phyloP scores from a whole-genome alignment of 1,140 invertebrate species.

The Temnothorax curvispinosus region DNA sequence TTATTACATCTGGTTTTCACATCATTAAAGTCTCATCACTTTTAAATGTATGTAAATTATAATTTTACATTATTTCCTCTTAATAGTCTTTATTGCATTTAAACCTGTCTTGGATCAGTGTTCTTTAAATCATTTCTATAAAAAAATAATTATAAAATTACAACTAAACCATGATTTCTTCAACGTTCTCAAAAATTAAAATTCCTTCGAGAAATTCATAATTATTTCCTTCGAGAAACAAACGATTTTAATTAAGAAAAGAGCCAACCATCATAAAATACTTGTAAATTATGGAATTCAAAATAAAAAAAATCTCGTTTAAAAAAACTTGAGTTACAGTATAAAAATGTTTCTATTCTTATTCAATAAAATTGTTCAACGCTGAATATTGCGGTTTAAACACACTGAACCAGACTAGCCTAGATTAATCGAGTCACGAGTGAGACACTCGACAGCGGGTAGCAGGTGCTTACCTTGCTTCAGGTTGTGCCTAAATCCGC shows the following conservation, averaged over 20 bases:
- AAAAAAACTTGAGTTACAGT: too few relatives aligned
- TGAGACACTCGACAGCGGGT: not conserved
- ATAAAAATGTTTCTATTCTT: not conserved
- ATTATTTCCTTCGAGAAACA: not conserved
- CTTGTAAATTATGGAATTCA: not conserved
- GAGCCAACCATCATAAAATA: not conserved
- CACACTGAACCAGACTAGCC: not conserved
- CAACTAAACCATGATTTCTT: not conserved
- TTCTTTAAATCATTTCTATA: not conserved
- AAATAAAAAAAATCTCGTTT: not conserved
- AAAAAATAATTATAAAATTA: constrained; percentile 5
- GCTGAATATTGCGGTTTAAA: not conserved
- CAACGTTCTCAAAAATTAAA: not conserved
- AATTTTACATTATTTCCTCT: not conserved
- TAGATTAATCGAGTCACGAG: too few relatives aligned
- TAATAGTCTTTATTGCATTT: not conserved
- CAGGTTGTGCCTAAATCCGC: constrained; percentile 77
- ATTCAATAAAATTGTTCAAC: not conserved
- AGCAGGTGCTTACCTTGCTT: constrained; percentile 76
- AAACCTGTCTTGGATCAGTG: not conserved
- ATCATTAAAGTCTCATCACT: not conserved
- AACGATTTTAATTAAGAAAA: not conserved
- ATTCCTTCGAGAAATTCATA: not conserved
- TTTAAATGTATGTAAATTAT: not conserved
- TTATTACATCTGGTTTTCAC: not conserved